Conservation (phyloP, 2,888 invertebrate genomes). For the Trichopoda pennipes region DNA sequence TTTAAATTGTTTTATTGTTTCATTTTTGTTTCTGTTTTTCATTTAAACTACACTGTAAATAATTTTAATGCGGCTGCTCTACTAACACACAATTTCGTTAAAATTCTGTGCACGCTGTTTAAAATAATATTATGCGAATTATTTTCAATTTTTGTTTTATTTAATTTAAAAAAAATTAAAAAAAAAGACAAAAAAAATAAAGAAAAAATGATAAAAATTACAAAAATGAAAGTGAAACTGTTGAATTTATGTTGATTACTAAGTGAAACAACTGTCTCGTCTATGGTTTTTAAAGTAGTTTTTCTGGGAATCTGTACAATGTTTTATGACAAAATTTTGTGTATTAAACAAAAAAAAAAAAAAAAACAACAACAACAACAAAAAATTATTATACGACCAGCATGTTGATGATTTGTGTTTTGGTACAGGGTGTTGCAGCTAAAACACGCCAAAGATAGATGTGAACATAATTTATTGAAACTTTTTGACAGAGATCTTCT, state of each 20-base stretch:
- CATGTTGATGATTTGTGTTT: constrained; percentile 19
- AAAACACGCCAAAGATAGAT: neutral
- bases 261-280: constrained; percentile 58
- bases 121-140: constrained; percentile 38
- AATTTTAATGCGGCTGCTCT: constrained; percentile 44
- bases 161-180: constrained; percentile 2
- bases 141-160: constrained; percentile 29
- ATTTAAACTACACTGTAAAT: constrained; percentile 30
- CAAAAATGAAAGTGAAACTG: constrained; percentile 67
- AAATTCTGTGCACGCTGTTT: constrained; percentile 56
- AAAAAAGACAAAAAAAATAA: neutral
- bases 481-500: neutral
- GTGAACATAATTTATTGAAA: neutral
- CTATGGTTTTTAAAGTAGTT: constrained; percentile 61
- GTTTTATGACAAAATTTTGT: constrained; percentile 32
- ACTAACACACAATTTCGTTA: constrained; percentile 62
- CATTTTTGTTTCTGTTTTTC: neutral
- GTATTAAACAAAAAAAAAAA: neutral
- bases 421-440: constrained; percentile 37
- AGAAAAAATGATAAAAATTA: constrained; percentile 18
- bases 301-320: constrained; percentile 48
- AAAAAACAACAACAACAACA: too few species aligned
- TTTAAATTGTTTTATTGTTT: constrained; percentile 53
- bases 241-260: constrained; percentile 67
- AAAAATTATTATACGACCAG: constrained; percentile 31